Conservation (phyloP, 2,888 invertebrate species). For the Nomada fabriciana region DNA sequence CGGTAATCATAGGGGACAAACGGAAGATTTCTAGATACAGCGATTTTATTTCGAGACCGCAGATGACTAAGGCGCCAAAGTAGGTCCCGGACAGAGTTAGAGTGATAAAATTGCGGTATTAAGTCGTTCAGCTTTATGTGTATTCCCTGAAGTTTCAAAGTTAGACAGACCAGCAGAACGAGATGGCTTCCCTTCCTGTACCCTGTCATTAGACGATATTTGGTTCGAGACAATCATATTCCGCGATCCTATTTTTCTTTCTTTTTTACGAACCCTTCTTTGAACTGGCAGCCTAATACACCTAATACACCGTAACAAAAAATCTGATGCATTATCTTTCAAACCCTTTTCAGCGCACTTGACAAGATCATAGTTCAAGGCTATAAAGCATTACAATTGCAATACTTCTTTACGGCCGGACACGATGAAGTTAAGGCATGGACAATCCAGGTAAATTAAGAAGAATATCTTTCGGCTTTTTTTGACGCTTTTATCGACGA, state of each 20-base stretch:
- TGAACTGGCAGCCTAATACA: conserved; percentile 69
- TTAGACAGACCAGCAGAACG: conserved; percentile 65
- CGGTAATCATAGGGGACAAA: conserved; percentile 66
- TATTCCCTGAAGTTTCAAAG: conserved; percentile 83
- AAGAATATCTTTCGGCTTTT: not conserved
- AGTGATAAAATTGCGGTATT: conserved; percentile 85
- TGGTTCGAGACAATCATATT: conserved; percentile 81
- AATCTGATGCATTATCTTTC: not conserved
- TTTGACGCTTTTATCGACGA: too few relatives aligned
- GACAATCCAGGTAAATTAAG: conserved; percentile 95
- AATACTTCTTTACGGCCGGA: conserved; percentile 99
- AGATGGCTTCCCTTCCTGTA: conserved; percentile 74
- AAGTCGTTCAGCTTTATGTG: conserved; percentile 84
- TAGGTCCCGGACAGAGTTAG: conserved; percentile 71
- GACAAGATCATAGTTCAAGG: conserved; percentile 99
- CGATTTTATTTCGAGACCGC: conserved; percentile 84
- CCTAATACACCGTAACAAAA: not conserved
- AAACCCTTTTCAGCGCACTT: conserved; percentile 88
- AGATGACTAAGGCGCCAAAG: conserved; percentile 75
- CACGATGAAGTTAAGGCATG: conserved; percentile 99
- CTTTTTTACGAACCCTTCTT: conserved; percentile 71
- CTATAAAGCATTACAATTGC: conserved; percentile 97
- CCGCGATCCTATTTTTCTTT: conserved; percentile 65
- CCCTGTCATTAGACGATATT: conserved; percentile 83
- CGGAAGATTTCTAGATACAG: conserved; percentile 72